These are phyloP conservation scores for Porites lobata DNA, from an alignment of 92 coral and sea anemone genomes.

Conservation along the genomic window DNA sequence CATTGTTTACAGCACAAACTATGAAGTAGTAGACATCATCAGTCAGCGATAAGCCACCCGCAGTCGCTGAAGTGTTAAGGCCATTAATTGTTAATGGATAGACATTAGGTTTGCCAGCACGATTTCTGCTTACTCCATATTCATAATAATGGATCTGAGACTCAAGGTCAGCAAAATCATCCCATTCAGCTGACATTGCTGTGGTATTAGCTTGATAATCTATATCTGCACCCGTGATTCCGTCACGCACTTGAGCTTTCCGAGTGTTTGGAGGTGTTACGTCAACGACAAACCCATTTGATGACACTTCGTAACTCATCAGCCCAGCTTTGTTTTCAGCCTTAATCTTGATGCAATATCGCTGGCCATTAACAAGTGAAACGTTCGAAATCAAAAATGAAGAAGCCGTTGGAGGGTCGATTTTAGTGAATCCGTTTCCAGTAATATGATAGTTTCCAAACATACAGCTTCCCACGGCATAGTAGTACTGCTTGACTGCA, in stretches of 20 bases:
- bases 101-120: slow-evolving; percentile 78
- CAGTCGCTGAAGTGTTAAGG: slow-evolving; percentile 55
- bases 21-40: slow-evolving; percentile 87
- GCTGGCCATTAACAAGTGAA: slow-evolving; percentile 87
- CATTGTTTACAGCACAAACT: slow-evolving; percentile 87
- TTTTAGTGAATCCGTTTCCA: slow-evolving; percentile 68
- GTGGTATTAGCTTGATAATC: slow-evolving; percentile 82
- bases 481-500: slow-evolving; percentile 75
- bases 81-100: slow-evolving; percentile 66
- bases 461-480: slow-evolving; percentile 88
- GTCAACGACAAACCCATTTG: slow-evolving; percentile 85
- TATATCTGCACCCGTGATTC: slow-evolving; percentile 79
- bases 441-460: slow-evolving; percentile 93
- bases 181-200: slow-evolving; percentile 87
- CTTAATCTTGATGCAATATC: slow-evolving; percentile 87
- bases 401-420: slow-evolving; percentile 69
- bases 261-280: slow-evolving; percentile 80
- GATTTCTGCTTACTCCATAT: slow-evolving; percentile 81
- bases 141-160: slow-evolving; percentile 81
- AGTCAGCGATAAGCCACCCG: slow-evolving; percentile 57
- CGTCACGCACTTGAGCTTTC: slow-evolving; percentile 86
- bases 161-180: slow-evolving; percentile 81
- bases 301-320: slow-evolving; percentile 75
- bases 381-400: slow-evolving; percentile 61
- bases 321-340: slow-evolving; percentile 92